Evolutionary conservation across 2,888 invertebrate genomes (phyloP).

Genomic region (Mimas tiliae): DNA sequence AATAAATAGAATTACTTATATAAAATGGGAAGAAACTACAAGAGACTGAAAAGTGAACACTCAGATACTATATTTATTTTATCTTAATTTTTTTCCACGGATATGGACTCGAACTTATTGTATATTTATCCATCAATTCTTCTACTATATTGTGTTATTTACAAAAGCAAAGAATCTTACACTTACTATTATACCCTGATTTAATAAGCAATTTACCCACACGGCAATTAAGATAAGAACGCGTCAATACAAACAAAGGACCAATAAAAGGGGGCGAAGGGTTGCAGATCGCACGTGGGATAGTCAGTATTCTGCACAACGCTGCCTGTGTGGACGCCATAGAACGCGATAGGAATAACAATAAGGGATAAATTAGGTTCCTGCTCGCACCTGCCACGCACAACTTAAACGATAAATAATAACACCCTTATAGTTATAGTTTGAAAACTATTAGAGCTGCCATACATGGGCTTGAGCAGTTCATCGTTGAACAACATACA

Average conservation of each 20-base stretch:
- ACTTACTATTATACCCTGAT: neutral
- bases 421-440: neutral
- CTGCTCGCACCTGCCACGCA: neutral
- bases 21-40: too few species aligned
- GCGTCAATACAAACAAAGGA: neutral
- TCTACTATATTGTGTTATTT: neutral
- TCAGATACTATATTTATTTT: too few species aligned
- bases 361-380: neutral
- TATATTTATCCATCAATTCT: too few species aligned
- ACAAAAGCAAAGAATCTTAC: neutral
- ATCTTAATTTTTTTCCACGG: too few species aligned
- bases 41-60: too few species aligned
- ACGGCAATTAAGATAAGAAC: neutral
- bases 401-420: constrained; percentile 2
- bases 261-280: neutral
- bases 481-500: too few species aligned
- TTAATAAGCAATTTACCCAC: neutral
- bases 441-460: neutral
- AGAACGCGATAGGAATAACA: neutral
- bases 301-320: neutral
- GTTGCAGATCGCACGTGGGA: neutral
- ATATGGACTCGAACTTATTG: too few species aligned
- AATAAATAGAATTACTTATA: too few species aligned
- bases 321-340: neutral
- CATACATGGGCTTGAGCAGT: too few species aligned